These are phyloP conservation scores for Agonopterix alstromeriana DNA, from an alignment of 2,888 invertebrate species.

Conservation along the genomic window DNA sequence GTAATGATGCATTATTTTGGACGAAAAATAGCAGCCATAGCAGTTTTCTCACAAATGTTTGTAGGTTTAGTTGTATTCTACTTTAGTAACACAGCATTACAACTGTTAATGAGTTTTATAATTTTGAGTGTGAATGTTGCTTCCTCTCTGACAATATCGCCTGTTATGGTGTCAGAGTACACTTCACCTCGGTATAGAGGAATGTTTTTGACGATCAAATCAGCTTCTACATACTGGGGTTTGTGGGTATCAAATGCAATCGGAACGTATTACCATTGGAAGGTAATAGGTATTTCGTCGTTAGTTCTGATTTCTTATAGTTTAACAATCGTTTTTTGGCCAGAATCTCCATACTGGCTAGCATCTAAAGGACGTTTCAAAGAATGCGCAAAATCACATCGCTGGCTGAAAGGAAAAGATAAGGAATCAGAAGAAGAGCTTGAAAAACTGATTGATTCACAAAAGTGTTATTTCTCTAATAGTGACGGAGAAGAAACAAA, in stretches of 20 bases:
- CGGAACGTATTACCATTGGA: constrained; percentile 17
- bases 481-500: constrained; percentile 8
- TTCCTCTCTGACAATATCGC: constrained; percentile 5
- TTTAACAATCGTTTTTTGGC: constrained; percentile 13
- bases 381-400: constrained; percentile 15
- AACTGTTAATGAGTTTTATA: constrained; percentile 14
- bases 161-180: constrained; percentile 15
- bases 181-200: constrained; percentile 17
- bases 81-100: constrained; percentile 9
- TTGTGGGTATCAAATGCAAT: constrained; percentile 16
- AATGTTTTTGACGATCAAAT: constrained; percentile 13
- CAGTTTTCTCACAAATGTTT: constrained; percentile 4
- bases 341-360: constrained; percentile 21
- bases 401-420: constrained; percentile 13
- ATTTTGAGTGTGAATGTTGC: constrained; percentile 9
- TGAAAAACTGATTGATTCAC: constrained; percentile 13
- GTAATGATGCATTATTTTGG: constrained; percentile 12
- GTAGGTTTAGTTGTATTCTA: constrained; percentile 12
- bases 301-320: constrained; percentile 10
- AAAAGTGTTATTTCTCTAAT: constrained; percentile 14
- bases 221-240: constrained; percentile 14
- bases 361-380: constrained; percentile 15
- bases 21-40: constrained; percentile 11
- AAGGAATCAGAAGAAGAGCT: constrained; percentile 13
- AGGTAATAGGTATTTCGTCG: constrained; percentile 10